Conservation (phyloP, 1,140 invertebrate species). For the Arctopsyche grandis region DNA sequence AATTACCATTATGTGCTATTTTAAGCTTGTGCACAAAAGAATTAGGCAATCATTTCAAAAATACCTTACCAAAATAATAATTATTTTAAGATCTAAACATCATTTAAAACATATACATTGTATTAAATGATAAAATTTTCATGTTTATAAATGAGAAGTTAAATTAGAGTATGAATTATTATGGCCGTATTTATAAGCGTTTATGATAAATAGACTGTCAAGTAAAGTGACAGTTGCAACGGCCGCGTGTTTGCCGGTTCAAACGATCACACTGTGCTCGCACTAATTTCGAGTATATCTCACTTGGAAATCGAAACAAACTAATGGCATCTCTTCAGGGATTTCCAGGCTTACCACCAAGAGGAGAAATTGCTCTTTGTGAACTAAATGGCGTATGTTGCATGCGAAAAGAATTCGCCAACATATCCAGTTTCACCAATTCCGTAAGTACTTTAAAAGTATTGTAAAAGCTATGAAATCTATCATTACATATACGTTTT, state of each 20-base stretch:
- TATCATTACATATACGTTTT: background rate
- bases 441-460: constrained; percentile 55
- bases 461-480: background rate
- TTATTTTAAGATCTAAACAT: background rate
- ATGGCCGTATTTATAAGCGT: too few relatives aligned
- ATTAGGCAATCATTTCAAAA: too few relatives aligned
- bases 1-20: too few relatives aligned
- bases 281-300: too few relatives aligned
- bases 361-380: constrained; percentile 59
- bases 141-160: too few relatives aligned
- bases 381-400: constrained; percentile 63
- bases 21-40: too few relatives aligned
- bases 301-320: background rate
- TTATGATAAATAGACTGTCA: too few relatives aligned
- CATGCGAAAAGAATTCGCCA: constrained; percentile 59
- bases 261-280: background rate
- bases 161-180: too few relatives aligned
- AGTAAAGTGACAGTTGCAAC: too few relatives aligned
- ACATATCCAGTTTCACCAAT: constrained; percentile 63
- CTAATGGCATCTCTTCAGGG: constrained; percentile 61
- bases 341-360: constrained; percentile 60
- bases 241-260: background rate
- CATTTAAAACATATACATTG: background rate
- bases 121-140: background rate
- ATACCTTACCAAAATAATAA: background rate